Conservation (phyloP, 1,140 invertebrate genomes). For the Lepidurus couesii region DNA sequence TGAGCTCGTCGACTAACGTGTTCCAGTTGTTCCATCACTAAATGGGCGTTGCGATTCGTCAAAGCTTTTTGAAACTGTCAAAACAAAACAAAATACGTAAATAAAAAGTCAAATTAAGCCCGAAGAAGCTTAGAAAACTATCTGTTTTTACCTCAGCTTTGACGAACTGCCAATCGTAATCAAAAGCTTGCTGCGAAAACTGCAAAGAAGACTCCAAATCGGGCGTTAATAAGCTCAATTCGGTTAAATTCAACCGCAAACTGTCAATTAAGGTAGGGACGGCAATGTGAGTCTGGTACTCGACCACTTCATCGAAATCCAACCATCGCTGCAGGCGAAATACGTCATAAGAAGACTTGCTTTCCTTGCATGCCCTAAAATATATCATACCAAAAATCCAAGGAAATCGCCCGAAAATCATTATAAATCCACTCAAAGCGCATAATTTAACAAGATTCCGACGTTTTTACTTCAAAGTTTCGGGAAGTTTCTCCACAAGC, state of each 20-base stretch:
- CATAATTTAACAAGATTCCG: too few relatives aligned
- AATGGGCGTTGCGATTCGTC: constrained; percentile 61
- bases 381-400: background rate
- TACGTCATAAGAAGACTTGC: constrained; percentile 61
- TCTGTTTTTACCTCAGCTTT: constrained; percentile 43
- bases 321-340: constrained; percentile 60
- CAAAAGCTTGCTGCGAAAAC: constrained; percentile 56
- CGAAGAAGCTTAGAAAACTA: background rate
- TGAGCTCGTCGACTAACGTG: constrained; percentile 63
- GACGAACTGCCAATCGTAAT: constrained; percentile 62
- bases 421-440: background rate
- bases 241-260: constrained; percentile 47
- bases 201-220: constrained; percentile 55
- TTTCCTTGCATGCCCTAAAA: constrained; percentile 60
- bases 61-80: constrained; percentile 55
- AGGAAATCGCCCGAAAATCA: background rate
- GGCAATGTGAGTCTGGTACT: constrained; percentile 57
- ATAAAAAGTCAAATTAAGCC: background rate
- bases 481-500: constrained; percentile 39
- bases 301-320: constrained; percentile 55
- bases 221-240: constrained; percentile 52
- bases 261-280: constrained; percentile 50
- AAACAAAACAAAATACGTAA: background rate
- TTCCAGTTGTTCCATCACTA: constrained; percentile 65
- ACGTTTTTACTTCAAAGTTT: constrained; percentile 43